phyloP scores from a whole-genome alignment of 2,888 invertebrate genomes.

The Disparrhopalites patrizii region DNA sequence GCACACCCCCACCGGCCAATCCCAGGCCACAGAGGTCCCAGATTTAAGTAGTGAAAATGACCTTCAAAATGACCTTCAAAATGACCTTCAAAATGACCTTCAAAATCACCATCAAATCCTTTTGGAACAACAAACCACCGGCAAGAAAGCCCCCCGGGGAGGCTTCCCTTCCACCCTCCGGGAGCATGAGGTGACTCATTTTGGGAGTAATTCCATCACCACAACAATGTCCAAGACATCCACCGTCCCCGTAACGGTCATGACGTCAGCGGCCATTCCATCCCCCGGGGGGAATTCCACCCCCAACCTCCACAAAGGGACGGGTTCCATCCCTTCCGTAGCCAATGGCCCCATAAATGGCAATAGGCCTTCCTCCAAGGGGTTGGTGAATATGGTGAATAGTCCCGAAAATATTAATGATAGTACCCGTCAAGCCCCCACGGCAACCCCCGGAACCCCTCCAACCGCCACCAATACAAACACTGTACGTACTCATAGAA shows the following conservation, averaged over 20 bases:
- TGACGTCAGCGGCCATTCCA: neutral
- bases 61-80: too few relatives aligned
- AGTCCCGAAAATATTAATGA: neutral
- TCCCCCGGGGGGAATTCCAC: conserved; percentile 1
- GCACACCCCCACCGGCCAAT: neutral
- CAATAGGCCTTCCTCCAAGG: neutral
- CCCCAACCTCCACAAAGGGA: conserved; percentile 17
- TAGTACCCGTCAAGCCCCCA: too few relatives aligned
- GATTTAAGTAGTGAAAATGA: conserved; percentile 14
- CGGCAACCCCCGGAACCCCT: neutral
- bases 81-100: too few relatives aligned
- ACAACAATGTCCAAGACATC: conserved; percentile 1
- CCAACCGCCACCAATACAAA: neutral
- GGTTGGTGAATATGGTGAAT: neutral
- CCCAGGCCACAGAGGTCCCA: conserved; percentile 6
- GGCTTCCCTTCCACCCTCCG: neutral
- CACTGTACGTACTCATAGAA: neutral
- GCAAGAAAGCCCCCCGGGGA: neutral
- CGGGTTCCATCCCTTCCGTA: conserved; percentile 14
- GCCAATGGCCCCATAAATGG: neutral
- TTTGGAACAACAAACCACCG: neutral
- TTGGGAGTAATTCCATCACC: conserved; percentile 13
- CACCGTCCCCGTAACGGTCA: neutral
- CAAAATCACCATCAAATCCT: too few relatives aligned
- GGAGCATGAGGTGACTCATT: conserved; percentile 17